A percentile compares a stretch with the other conserved stretches of the same genome.
Evolutionary conservation across 2,888 invertebrate genomes (phyloP).

Genomic region (Thelaira solivaga): DNA sequence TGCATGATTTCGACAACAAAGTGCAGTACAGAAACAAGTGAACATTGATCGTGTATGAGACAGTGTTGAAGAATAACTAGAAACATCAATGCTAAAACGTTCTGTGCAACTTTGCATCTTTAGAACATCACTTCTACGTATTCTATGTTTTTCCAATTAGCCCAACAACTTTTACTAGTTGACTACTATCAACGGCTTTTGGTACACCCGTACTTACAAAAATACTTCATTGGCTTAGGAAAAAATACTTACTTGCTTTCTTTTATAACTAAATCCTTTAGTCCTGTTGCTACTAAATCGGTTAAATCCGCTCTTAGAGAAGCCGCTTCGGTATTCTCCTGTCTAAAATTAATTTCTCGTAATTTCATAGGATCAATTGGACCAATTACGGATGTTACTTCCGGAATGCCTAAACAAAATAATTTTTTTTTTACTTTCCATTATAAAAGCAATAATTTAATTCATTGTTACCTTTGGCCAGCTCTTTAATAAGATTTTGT

Average conservation of each 20-base stretch:
- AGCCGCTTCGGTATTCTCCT: conserved; percentile 84
- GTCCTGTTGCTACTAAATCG: conserved; percentile 82
- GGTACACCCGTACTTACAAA: no score
- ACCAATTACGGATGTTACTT: conserved; percentile 77
- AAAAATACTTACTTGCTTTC: conserved; percentile 82
- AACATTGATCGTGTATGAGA: no score
- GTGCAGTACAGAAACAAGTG: no score
- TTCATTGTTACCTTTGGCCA: conserved; percentile 75
- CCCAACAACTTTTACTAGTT: no score
- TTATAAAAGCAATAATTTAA: not conserved
- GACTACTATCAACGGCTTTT: no score
- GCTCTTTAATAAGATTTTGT: conserved; percentile 79
- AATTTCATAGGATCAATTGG: conserved; percentile 83
- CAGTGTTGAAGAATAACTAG: no score
- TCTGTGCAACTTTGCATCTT: no score
- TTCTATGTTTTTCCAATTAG: no score
- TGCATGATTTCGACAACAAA: no score
- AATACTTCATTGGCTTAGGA: no score
- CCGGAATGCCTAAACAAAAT: conserved; percentile 67
- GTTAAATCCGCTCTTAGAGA: conserved; percentile 81
- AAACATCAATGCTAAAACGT: no score
- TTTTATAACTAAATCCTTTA: conserved; percentile 81
- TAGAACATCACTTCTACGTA: no score
- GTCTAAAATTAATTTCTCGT: conserved; percentile 82
- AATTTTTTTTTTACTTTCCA: not conserved